Base-by-base conservation (phyloP, 2,888 invertebrate species). In the Ichneumon xanthorius region DNA sequence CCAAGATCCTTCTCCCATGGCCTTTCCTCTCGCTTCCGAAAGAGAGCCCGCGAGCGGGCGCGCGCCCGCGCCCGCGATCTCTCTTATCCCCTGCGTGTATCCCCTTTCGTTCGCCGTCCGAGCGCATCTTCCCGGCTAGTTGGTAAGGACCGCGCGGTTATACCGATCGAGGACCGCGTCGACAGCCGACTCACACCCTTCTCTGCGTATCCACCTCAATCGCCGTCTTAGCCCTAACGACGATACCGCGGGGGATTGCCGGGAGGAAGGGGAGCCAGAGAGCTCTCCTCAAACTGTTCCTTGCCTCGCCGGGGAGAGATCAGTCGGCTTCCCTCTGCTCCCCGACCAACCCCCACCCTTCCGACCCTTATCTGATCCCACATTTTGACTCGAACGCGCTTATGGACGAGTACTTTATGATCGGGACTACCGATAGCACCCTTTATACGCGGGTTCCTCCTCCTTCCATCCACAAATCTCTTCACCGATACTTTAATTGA, bases 381-480 rank as follows among this genome's bases (percentile, higher is more conserved):
- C 86, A 83, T 88, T 88, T 88, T 88, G 87, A 88, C 86, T 87
- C 86, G 81, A 80, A 82, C 84, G 82, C 86, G 85, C 84, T 88
- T 87, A 88, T 88, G 88, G 86, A 87, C 85, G 87, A 87, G 87
- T 86, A 88, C 87, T 87, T 88, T 85, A 87, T 86, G 88, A 88
- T 88, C 84, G 86, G 86, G 70, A 85, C 86, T 68, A 84, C 83
- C 84, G 88, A 88, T 88, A 88, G 81, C 45, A 4, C 80, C 80
- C 80, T 79, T 55, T 76, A 78, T 79, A 77, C 80, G 81, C 14
- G 77, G 71, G 77, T 72, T 75, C 76, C 80, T 72, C 53, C 77
- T 85, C 71, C 65, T 68, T 72, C 68, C 80, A 55, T 76, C 77
- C 80, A 58, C 67, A 30, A 72, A 80, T 75, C 73, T 80, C 77